A percentile compares a stretch with the other conserved stretches of the same genome.
phyloP scores from a whole-genome alignment of 2,888 invertebrate species.

The Meliscaeva auricollis region DNA sequence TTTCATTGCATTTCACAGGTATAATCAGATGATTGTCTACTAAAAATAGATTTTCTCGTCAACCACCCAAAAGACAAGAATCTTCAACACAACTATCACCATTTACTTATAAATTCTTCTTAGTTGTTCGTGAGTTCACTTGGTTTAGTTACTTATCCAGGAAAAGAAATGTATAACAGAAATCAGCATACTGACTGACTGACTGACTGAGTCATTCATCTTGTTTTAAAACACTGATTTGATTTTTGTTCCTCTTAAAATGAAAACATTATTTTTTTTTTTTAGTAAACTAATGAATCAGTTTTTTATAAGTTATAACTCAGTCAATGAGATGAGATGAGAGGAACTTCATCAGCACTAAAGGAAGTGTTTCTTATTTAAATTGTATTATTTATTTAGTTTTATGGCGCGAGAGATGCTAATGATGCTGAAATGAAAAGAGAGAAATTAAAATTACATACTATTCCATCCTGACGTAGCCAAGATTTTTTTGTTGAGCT shows the following conservation, averaged over 20 bases:
- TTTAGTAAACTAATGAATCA: constrained; percentile 48
- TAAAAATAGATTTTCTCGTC: constrained; percentile 70
- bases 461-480: constrained; percentile 38
- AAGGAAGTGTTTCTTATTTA: constrained; percentile 30
- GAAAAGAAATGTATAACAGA: constrained; percentile 39
- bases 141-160: constrained; percentile 53
- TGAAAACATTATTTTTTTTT: constrained; percentile 27
- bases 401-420: constrained; percentile 30
- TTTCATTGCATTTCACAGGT: constrained; percentile 68
- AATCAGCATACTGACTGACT: neutral
- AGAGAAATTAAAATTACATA: constrained; percentile 30
- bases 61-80: constrained; percentile 20
- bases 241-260: neutral
- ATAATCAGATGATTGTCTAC: constrained; percentile 63
- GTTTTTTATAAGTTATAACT: constrained; percentile 47
- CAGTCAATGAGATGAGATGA: neutral
- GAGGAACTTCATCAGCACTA: constrained; percentile 13
- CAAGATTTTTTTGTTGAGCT: constrained; percentile 9
- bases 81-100: constrained; percentile 46
- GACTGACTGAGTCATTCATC: constrained; percentile 63
- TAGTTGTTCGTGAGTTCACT: neutral
- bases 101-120: constrained; percentile 39
- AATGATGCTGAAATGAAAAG: neutral
- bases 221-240: constrained; percentile 37
- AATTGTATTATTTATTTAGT: neutral